Base-by-base conservation (phyloP, 2,113 vertebrate species). In the Vulpes ferrilata region DNA sequence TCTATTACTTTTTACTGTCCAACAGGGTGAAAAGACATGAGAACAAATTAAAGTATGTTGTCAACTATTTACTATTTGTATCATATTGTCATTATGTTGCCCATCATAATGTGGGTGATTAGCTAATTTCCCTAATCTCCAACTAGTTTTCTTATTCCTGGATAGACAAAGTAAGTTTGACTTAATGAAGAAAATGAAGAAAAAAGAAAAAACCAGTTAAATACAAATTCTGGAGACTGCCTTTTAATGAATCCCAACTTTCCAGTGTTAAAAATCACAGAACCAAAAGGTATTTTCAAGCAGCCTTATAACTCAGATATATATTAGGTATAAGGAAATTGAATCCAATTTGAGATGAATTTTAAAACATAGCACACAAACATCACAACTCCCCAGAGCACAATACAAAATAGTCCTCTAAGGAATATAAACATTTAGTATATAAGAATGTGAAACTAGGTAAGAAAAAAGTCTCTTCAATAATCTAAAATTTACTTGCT, bases 401-500 rank as follows among this genome's bases (percentile, higher is more conserved):
- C 71, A 97, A 93, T 90, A 97, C 69, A 96, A 97, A 97, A 97
- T 25, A 96, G 35, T 97, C 32, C 74, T 96, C 64, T 93, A 93
- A 82, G 71, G 71, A 92, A 94, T 93, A 96, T 74, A 98, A 96
- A 96, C 51, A 97, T 92, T 93, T 96, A 93, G 55, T 91, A 90
- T 55, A 71, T 65, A 96, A 95, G 87, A 97, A 88, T 85, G 27
- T 88, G 87, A 96, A 93, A 91, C 69, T 59, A 97, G 17, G 57
- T 84, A 94, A 97, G 74, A 74, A 94, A 84, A 87, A 55, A 90
- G 73, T 51, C 43, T 96, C 65, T 83, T 80, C 59, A 89, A 32
- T 92, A 88, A 93, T 60, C 30, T 96, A 87, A 96, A 81, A 88
- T 80, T 97, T 90, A 97, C 95, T 93, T 97, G 98, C 95, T 97